These are phyloP conservation scores for Pachycephus smyrnensis DNA, from an alignment of 2,888 invertebrate species.

Conservation along the genomic window DNA sequence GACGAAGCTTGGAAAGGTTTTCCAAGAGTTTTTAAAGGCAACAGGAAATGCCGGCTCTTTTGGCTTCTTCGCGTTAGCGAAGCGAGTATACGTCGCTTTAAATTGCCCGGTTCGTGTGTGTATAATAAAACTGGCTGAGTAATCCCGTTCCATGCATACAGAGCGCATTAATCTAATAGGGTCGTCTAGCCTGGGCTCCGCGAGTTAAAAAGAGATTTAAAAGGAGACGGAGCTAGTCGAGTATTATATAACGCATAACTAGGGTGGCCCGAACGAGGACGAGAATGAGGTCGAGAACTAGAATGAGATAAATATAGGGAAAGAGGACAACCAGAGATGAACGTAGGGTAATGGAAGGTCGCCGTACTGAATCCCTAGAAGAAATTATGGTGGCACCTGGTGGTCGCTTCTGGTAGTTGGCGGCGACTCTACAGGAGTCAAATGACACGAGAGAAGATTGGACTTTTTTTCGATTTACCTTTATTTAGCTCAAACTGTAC, in stretches of 20 bases:
- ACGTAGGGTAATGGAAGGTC: neutral
- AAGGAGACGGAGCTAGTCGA: neutral
- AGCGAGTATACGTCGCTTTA: neutral
- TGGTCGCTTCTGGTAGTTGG: neutral
- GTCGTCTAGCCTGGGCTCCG: neutral
- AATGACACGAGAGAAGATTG: neutral
- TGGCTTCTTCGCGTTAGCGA: neutral
- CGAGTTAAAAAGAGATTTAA: neutral
- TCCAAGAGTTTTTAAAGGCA: neutral
- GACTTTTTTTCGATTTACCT: neutral
- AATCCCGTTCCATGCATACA: slow-evolving; percentile 26
- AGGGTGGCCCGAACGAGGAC: neutral
- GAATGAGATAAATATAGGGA: neutral
- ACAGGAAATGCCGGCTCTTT: neutral
- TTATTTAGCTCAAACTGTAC: neutral
- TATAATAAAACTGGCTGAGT: slow-evolving; percentile 29
- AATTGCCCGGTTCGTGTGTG: slow-evolving; percentile 18
- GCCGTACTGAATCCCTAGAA: neutral
- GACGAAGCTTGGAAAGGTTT: neutral
- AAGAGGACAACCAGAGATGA: neutral
- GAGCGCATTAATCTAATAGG: slow-evolving; percentile 22
- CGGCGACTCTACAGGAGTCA: neutral
- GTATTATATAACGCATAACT: neutral
- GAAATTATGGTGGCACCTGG: neutral
- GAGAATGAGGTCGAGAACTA: neutral